phyloP scores from a whole-genome alignment of 2,113 vertebrate species.

The Acrocephalus arundinaceus region DNA sequence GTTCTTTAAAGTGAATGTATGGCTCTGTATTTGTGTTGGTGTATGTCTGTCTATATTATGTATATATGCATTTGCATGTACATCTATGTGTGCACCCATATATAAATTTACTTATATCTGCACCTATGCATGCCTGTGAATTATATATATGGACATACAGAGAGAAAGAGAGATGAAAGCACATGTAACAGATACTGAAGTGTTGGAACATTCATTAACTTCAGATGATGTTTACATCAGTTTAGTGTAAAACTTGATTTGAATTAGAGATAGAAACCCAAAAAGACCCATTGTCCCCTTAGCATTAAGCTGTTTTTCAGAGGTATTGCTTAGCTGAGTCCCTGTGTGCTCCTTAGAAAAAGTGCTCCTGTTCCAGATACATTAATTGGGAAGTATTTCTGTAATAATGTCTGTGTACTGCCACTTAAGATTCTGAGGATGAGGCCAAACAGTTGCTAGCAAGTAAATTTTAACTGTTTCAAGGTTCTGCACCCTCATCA shows the following conservation, averaged over 20 bases:
- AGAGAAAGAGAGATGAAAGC: neutral
- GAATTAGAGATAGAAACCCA: neutral
- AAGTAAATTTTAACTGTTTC: neutral
- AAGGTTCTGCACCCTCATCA: neutral
- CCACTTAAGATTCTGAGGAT: neutral
- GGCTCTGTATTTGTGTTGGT: neutral
- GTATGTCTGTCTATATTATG: rapidly evolving
- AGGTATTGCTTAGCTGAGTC: neutral
- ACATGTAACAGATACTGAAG: neutral
- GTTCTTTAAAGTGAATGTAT: neutral
- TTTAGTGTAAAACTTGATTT: neutral
- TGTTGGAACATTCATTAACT: neutral
- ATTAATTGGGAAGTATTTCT: neutral
- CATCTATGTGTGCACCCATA: neutral
- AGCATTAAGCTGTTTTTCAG: neutral
- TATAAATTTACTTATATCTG: neutral
- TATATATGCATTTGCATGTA: neutral
- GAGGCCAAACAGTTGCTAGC: neutral
- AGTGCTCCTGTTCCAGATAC: neutral
- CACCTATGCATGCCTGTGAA: neutral
- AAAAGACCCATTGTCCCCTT: neutral
- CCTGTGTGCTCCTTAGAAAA: neutral
- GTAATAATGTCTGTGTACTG: neutral
- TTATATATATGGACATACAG: neutral
- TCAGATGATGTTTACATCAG: neutral